Evolutionary conservation across 2,888 invertebrate genomes (phyloP).

Genomic region (Pristionchus japonicus): DNA sequence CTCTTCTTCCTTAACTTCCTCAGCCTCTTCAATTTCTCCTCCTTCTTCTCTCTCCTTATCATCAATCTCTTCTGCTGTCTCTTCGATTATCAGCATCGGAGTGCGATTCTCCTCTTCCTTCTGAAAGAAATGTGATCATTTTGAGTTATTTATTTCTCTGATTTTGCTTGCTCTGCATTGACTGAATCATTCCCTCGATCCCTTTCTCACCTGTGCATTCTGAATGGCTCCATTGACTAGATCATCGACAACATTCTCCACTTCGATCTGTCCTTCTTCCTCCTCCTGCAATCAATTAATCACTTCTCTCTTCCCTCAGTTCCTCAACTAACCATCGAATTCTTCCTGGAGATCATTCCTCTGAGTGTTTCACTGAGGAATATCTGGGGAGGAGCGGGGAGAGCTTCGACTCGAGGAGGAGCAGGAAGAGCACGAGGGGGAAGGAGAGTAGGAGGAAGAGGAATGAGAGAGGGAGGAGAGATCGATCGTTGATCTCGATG

Average conservation of each 20-base stretch:
- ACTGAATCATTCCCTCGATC: background rate
- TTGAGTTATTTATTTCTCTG: background rate
- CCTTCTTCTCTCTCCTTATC: background rate
- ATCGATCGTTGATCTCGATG: slow-evolving; percentile 42
- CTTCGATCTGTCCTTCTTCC: slow-evolving; percentile 3
- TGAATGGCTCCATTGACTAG: slow-evolving; percentile 27
- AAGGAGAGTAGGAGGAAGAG: slow-evolving; percentile 39
- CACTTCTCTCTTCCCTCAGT: background rate
- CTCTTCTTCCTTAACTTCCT: background rate
- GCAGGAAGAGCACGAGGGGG: slow-evolving; percentile 42
- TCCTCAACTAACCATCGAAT: background rate
- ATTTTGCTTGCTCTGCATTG: too few species aligned
- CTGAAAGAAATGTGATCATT: background rate
- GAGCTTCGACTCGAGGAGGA: slow-evolving; percentile 48
- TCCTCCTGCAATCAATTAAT: slow-evolving; percentile 14
- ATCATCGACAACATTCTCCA: slow-evolving; percentile 11
- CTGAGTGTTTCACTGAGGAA: slow-evolving; percentile 15
- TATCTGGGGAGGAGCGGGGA: slow-evolving; percentile 32
- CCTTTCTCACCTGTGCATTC: slow-evolving; percentile 13
- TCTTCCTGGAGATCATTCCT: slow-evolving; percentile 28
- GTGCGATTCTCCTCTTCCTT: slow-evolving; percentile 27
- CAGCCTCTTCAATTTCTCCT: slow-evolving; percentile 20
- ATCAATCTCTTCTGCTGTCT: slow-evolving; percentile 43
- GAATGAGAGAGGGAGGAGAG: slow-evolving; percentile 40
- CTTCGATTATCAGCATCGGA: slow-evolving; percentile 46